Percentiles rank a stretch among this genome's conserved stretches.
Conservation (phyloP, 2,888 invertebrate species). For the Apoda limacodes region DNA sequence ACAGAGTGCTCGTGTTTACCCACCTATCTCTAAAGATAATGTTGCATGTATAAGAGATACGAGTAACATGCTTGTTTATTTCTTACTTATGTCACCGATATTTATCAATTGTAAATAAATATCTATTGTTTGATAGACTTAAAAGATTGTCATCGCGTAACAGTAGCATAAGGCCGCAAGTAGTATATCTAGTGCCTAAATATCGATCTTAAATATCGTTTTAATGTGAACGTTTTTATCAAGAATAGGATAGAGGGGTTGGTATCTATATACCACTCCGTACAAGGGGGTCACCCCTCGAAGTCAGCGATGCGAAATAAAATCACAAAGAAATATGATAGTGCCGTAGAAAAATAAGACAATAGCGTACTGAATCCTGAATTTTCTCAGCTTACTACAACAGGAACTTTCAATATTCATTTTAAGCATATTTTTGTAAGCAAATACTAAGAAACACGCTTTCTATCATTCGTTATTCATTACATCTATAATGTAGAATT, state of each 20-base stretch:
- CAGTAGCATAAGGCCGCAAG: slow-evolving; percentile 37
- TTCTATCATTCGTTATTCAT: no score
- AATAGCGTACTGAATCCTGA: no score
- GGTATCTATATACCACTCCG: slow-evolving; percentile 49
- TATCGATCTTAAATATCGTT: slow-evolving; percentile 59
- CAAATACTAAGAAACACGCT: no score
- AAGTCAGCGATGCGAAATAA: slow-evolving; percentile 44
- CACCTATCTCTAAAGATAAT: slow-evolving; percentile 58
- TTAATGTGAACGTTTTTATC: slow-evolving; percentile 47
- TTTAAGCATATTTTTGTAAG: no score
- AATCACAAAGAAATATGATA: slow-evolving; percentile 59
- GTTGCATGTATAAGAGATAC: slow-evolving; percentile 50
- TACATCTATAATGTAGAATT: no score
- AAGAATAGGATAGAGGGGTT: slow-evolving; percentile 41
- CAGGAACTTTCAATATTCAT: no score
- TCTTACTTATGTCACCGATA: slow-evolving; percentile 33
- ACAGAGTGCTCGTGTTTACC: slow-evolving; percentile 50
- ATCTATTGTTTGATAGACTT: slow-evolving; percentile 21
- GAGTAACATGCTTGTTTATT: slow-evolving; percentile 36
- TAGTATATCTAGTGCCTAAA: slow-evolving; percentile 39
- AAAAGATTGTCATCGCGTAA: slow-evolving; percentile 34
- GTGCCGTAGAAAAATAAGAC: no score
- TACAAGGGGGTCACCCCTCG: slow-evolving; percentile 31
- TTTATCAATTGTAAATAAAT: slow-evolving; percentile 37
- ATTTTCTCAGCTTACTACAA: no score